Conservation (phyloP, 2,888 invertebrate genomes). For the Buathra laborator region DNA sequence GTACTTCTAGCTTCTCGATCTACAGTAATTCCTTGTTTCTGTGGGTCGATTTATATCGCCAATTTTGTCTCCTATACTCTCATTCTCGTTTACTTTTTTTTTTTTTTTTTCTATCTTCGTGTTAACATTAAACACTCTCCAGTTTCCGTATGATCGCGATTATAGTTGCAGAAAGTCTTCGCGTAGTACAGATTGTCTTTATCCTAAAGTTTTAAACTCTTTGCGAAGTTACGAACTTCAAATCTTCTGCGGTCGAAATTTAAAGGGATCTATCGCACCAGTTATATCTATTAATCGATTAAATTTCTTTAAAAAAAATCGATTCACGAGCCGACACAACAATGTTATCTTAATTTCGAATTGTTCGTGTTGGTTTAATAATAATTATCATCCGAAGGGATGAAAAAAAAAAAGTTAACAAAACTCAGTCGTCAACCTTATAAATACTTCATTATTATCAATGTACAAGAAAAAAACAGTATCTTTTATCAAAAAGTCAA, state of each 20-base stretch:
- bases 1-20: conserved; percentile 18
- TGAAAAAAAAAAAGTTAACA: neutral
- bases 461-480: neutral
- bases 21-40: conserved; percentile 29
- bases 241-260: neutral
- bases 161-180: neutral
- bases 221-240: neutral
- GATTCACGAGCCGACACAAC: too few relatives aligned
- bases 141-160: neutral
- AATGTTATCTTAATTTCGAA: too few relatives aligned
- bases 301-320: neutral
- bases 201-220: conserved; percentile 1
- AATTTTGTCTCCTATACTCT: neutral
- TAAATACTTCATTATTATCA: neutral
- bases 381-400: too few relatives aligned
- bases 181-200: conserved; percentile 11
- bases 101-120: neutral
- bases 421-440: neutral
- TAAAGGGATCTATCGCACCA: neutral
- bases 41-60: conserved; percentile 15
- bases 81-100: neutral
- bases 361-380: too few relatives aligned
- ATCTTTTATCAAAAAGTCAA: neutral
- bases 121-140: neutral
- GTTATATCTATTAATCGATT: neutral